Conservation (phyloP, 2,797 vertebrate genomes). For the Thamnophis elegans region DNA sequence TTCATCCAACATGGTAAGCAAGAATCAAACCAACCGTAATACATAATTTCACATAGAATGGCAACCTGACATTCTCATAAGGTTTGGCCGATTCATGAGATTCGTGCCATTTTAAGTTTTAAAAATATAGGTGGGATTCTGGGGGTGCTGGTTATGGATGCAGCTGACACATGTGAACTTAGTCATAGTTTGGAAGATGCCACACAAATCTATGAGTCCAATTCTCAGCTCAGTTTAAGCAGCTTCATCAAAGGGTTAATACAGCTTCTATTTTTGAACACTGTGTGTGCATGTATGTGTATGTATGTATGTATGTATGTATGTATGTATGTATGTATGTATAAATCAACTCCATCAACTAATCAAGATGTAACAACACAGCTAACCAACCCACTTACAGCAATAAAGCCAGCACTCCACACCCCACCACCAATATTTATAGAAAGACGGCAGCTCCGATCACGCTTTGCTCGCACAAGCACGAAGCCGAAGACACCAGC, state of each 20-base stretch:
- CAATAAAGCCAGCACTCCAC: too few relatives aligned
- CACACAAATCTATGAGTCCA: neutral
- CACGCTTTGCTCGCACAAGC: too few relatives aligned
- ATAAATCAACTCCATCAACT: too few relatives aligned
- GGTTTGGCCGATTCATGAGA: neutral
- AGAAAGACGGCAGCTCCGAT: too few relatives aligned
- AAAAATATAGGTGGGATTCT: neutral
- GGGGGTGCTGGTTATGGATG: neutral
- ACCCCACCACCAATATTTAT: too few relatives aligned
- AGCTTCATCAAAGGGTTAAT: neutral
- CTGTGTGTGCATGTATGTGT: too few relatives aligned
- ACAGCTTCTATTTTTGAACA: neutral
- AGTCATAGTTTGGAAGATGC: neutral
- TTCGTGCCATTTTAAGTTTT: neutral
- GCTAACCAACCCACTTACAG: too few relatives aligned
- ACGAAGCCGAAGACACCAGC: too few relatives aligned
- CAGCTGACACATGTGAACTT: neutral
- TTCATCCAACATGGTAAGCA: neutral
- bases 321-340: too few relatives aligned
- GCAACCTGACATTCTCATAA: neutral
- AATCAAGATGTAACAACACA: too few relatives aligned
- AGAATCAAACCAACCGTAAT: neutral
- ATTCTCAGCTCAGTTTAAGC: neutral
- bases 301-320: too few relatives aligned
- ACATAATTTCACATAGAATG: neutral